Evolutionary conservation across 1,140 invertebrate species (phyloP).

Genomic region (Drosophila pectinifera): DNA sequence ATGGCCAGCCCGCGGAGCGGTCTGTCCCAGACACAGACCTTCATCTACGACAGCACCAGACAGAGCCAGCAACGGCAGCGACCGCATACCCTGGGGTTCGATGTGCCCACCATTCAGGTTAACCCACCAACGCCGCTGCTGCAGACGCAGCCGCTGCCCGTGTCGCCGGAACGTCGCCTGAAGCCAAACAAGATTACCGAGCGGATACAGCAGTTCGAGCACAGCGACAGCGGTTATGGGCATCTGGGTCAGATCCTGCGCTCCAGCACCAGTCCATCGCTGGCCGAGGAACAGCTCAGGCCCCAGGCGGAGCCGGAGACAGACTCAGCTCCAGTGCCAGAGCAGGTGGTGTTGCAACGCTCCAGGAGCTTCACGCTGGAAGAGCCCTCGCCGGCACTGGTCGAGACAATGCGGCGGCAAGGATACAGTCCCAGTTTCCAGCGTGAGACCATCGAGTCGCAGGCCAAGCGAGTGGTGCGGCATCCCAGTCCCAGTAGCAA

Average conservation of each 20-base stretch:
- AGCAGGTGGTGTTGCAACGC: conserved; percentile 61
- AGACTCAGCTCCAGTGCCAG: background rate
- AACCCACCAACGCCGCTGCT: conserved; percentile 72
- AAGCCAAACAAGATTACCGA: conserved; percentile 59
- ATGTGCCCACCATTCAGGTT: conserved; percentile 64
- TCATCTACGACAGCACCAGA: conserved; percentile 63
- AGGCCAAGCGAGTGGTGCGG: conserved; percentile 67
- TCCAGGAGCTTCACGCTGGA: conserved; percentile 88
- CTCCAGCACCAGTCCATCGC: conserved; percentile 58
- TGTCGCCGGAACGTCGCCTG: conserved; percentile 19
- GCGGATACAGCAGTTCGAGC: conserved; percentile 64
- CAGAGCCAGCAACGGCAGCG: conserved; percentile 1
- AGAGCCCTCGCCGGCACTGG: conserved; percentile 87
- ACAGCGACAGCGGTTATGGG: conserved; percentile 7
- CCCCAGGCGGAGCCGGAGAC: too few relatives aligned
- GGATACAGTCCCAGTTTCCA: conserved; percentile 37
- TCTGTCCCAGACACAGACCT: conserved; percentile 51
- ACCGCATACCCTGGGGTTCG: conserved; percentile 34
- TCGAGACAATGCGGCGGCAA: conserved; percentile 85
- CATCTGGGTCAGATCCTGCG: conserved; percentile 33
- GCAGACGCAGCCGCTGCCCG: background rate
- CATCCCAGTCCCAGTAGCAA: conserved; percentile 30
- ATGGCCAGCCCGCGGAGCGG: conserved; percentile 23
- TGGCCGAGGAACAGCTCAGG: conserved; percentile 1
- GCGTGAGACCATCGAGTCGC: conserved; percentile 73